Conservation (phyloP, 2,888 invertebrate genomes). For the Nomada hirtipes region DNA sequence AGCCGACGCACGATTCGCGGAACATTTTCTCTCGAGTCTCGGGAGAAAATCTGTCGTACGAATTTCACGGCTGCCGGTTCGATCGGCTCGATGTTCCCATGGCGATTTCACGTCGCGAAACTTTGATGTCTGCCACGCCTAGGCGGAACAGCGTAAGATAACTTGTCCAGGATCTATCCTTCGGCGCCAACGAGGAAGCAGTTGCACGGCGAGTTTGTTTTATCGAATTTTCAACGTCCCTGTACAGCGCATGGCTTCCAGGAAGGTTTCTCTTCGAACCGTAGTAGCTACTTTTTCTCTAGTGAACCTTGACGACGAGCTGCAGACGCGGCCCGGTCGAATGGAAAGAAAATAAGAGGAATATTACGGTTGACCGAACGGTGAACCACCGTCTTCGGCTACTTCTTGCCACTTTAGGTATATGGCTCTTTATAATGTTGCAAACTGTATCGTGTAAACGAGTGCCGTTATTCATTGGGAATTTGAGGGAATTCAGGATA, state of each 20-base stretch:
- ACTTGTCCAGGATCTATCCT: constrained; percentile 68
- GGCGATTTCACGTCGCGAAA: constrained; percentile 72
- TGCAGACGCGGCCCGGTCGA: constrained; percentile 27
- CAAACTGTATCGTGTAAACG: constrained; percentile 25
- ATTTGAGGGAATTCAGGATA: background rate
- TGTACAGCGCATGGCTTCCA: constrained; percentile 54
- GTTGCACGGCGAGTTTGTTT: constrained; percentile 1
- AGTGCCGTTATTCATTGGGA: constrained; percentile 10
- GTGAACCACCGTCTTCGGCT: background rate
- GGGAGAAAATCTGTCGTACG: constrained; percentile 70
- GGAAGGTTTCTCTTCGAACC: constrained; percentile 42
- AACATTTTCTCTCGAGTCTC: constrained; percentile 63
- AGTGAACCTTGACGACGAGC: background rate
- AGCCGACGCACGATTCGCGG: constrained; percentile 48
- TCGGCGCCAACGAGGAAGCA: background rate
- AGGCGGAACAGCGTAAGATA: constrained; percentile 54
- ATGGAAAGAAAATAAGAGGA: constrained; percentile 58
- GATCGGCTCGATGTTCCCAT: constrained; percentile 69
- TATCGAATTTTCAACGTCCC: constrained; percentile 7
- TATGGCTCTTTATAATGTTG: constrained; percentile 13
- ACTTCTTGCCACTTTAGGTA: constrained; percentile 13
- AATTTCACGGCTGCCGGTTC: constrained; percentile 68
- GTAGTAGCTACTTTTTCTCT: constrained; percentile 59
- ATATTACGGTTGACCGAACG: constrained; percentile 49
- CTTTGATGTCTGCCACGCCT: constrained; percentile 70